phyloP scores from a whole-genome alignment of 2,113 vertebrate genomes.

The Cryptotis parvus region DNA sequence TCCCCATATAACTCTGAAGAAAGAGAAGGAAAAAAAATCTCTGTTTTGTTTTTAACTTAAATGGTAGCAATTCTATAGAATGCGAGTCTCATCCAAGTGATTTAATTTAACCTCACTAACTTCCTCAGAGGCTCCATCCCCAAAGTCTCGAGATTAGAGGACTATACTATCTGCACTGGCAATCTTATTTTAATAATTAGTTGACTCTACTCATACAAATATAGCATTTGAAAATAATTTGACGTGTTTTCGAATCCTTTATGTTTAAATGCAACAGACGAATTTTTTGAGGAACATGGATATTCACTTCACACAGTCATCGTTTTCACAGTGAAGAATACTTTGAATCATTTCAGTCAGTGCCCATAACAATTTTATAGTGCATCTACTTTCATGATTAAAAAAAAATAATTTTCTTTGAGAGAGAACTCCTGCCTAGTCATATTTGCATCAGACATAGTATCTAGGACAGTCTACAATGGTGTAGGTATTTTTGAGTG shows the following conservation, averaged over 20 bases:
- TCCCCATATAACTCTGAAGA: neutral
- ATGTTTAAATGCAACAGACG: neutral
- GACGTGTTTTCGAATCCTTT: neutral
- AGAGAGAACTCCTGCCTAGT: neutral
- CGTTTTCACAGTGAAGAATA: neutral
- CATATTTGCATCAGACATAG: neutral
- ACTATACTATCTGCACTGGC: neutral
- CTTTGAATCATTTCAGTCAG: neutral
- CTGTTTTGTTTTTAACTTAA: neutral
- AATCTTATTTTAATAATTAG: neutral
- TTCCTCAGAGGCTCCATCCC: neutral
- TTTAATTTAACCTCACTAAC: constrained; percentile 11
- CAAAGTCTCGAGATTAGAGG: neutral
- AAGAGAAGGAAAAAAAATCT: neutral
- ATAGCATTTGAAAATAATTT: neutral
- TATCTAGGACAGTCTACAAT: neutral
- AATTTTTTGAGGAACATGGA: neutral
- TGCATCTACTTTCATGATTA: neutral
- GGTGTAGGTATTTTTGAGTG: neutral
- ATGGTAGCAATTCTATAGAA: neutral
- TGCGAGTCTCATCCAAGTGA: neutral
- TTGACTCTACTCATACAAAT: neutral
- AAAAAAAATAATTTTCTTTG: neutral
- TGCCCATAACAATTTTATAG: neutral
- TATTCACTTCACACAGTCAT: neutral